These are phyloP conservation scores for Girardinus metallicus DNA, from an alignment of 2,797 vertebrate species.

Conservation along the genomic window DNA sequence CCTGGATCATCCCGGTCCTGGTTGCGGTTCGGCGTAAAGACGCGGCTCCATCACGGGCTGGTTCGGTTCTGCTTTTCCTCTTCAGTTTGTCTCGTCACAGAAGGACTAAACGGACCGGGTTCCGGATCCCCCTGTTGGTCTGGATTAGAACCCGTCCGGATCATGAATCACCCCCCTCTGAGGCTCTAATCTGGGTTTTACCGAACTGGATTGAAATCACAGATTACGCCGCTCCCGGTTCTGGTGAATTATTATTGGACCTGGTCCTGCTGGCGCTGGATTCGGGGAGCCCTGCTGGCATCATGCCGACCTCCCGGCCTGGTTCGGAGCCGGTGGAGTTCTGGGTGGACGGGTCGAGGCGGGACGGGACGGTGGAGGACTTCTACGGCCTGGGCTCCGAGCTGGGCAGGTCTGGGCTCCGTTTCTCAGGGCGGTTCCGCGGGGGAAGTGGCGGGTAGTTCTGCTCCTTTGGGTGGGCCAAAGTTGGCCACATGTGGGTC, in stretches of 20 bases:
- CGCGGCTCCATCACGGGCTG: background rate
- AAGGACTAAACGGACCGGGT: conserved; percentile 28
- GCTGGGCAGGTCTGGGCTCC: conserved; percentile 79
- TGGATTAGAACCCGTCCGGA: conserved; percentile 56
- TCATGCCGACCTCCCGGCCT: conserved; percentile 84
- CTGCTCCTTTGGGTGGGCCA: background rate
- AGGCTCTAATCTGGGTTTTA: conserved; percentile 63
- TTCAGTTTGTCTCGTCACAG: conserved; percentile 15
- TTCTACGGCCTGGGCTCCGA: conserved; percentile 85
- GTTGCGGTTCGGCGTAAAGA: conserved; percentile 12
- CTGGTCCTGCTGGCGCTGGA: conserved; percentile 19
- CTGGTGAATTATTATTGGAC: conserved; percentile 11
- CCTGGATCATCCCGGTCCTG: conserved; percentile 27
- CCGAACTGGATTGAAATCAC: conserved; percentile 55
- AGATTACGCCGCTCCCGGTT: conserved; percentile 57
- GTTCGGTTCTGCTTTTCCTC: background rate
- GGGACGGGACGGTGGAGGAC: conserved; percentile 83
- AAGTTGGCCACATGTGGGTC: conserved; percentile 13
- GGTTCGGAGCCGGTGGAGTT: conserved; percentile 80
- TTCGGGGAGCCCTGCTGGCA: conserved; percentile 27
- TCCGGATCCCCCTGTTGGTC: conserved; percentile 41
- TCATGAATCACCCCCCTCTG: conserved; percentile 49
- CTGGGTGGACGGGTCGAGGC: conserved; percentile 88
- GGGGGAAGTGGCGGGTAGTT: background rate
- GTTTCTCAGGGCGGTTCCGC: background rate